Conservation (phyloP, 2,888 invertebrate genomes). For the Netelia virgata region DNA sequence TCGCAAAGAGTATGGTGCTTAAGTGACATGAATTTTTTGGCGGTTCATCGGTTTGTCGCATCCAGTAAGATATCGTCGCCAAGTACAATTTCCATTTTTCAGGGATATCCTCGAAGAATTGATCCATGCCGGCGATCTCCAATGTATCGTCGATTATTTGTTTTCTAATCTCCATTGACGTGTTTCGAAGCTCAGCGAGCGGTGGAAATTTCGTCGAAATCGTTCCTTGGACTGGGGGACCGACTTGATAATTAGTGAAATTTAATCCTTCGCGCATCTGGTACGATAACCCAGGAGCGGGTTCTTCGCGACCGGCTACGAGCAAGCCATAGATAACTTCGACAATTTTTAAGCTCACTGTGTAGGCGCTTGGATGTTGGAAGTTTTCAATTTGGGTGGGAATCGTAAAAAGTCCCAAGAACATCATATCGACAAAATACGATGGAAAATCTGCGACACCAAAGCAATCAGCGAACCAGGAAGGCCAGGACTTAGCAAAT, state of each 20-base stretch:
- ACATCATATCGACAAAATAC: constrained; percentile 89
- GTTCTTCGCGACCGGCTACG: constrained; percentile 7
- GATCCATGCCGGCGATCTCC: constrained; percentile 82
- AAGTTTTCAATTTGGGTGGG: constrained; percentile 91
- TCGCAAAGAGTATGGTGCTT: constrained; percentile 87
- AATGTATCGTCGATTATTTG: constrained; percentile 86
- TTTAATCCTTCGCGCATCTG: constrained; percentile 25
- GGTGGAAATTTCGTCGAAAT: constrained; percentile 77
- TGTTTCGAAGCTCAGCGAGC: constrained; percentile 79
- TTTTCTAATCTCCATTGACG: constrained; percentile 75
- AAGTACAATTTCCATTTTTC: constrained; percentile 87
- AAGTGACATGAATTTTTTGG: constrained; percentile 85
- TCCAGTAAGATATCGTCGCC: constrained; percentile 88
- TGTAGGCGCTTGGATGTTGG: constrained; percentile 87
- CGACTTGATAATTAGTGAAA: background rate
- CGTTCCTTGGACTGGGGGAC: constrained; percentile 10
- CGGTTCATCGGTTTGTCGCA: constrained; percentile 83
- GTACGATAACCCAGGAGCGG: background rate
- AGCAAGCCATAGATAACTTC: constrained; percentile 47
- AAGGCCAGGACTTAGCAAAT: background rate
- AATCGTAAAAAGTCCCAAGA: constrained; percentile 88
- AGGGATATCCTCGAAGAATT: constrained; percentile 85
- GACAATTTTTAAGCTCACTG: constrained; percentile 87
- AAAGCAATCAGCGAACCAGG: background rate
- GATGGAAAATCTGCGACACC: constrained; percentile 84